Conservation (phyloP, 1,140 invertebrate species). For the Drosophila prosaltans region DNA sequence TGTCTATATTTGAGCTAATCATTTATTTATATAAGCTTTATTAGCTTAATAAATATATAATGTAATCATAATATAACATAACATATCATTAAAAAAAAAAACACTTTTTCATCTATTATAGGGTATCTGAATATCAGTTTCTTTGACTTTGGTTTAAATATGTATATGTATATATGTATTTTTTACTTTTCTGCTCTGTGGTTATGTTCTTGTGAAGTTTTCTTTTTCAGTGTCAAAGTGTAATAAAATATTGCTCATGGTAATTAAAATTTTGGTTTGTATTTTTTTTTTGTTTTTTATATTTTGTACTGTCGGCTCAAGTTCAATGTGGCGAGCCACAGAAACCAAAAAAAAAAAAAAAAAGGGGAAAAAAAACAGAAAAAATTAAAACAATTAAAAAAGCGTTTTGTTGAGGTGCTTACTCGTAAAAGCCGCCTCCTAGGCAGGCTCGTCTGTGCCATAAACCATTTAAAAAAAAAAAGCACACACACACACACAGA, state of each 20-base stretch:
- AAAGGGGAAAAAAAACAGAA: conserved; percentile 22
- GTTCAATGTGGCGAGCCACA: conserved; percentile 65
- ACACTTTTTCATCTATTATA: no score
- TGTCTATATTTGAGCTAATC: no score
- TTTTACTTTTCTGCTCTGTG: neutral
- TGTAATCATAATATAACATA: no score
- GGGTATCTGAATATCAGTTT: no score
- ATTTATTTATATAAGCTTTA: no score
- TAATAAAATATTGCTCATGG: conserved; percentile 82
- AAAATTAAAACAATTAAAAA: conserved; percentile 74
- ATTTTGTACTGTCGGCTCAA: conserved; percentile 62
- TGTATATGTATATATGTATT: neutral
- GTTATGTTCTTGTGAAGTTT: conserved; percentile 64
- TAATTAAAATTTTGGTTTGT: conserved; percentile 73
- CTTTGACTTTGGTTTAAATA: no score
- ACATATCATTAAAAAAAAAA: no score
- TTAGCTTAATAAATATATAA: no score
- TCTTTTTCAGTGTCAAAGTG: conserved; percentile 81
- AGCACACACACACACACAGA: no score
- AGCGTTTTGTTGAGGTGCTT: conserved; percentile 73
- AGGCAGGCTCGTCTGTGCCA: conserved; percentile 48
- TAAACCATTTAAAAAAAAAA: conserved; percentile 36
- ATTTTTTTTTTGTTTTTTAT: conserved; percentile 40
- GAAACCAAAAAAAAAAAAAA: conserved; percentile 16
- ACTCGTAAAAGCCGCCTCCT: conserved; percentile 40